Evolutionary conservation across 2,113 vertebrate genomes (phyloP), one percentile per base, ranked within the genome.

Genomic region (Sinocyclocheilus anophthalmus): DNA sequence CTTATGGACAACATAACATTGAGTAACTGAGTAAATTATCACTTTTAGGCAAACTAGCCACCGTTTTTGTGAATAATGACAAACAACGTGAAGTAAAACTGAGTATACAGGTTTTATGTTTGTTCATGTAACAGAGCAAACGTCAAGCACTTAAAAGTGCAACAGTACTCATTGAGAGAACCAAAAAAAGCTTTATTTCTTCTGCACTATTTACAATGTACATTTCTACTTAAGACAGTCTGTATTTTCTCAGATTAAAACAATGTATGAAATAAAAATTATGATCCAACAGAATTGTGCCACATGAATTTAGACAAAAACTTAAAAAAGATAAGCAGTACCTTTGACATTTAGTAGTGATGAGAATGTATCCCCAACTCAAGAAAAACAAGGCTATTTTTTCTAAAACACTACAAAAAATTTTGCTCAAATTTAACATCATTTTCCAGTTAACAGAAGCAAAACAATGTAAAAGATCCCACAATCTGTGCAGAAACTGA

Each of bases 371-470:
- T 76, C 48, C 50, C 48, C 57, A 14, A 10, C 14, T 77, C 24
- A 76, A 30, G 24, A 20, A 77, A 77, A 53, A 55, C 12, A 55
- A 55, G 48, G 14, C 12, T 12, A 13, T 57, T 57, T 33, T 57
- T 37, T 2, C 6, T 37, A 6, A 61, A 61, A 61, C 5, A n/a
- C 22, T 76, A 22, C 2, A 67, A 81, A 63, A 63, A 24, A 18
- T 2, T 26, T 45, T 65, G 33, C 37, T 45, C 22, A 9, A 9
- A 30, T 45, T 26, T 24, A 67, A 67, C n/a, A 65, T 61, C 3
- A 59, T 63, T 45, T 81, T 80, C 78, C 78, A 80, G 61, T 67
- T 50, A 5, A 82, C 37, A 26, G 30, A n/a, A 53, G 2, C 9
- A 20, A 65, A 81, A 67, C 5, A 42, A 59, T 59, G 11, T 79